Conservation (phyloP, 1,140 invertebrate species). For the Saccostrea glomerata region DNA sequence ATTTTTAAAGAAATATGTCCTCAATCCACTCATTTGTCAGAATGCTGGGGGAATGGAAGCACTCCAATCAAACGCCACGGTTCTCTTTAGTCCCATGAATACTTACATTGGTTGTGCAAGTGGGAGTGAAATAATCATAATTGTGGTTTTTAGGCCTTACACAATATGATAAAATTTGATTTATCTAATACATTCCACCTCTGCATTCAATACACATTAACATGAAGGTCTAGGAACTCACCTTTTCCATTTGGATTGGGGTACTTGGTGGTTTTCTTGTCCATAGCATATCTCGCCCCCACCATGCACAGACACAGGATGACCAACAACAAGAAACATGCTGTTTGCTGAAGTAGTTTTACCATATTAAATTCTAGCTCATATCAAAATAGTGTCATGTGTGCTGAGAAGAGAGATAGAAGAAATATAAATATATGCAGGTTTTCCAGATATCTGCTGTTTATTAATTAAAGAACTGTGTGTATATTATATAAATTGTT, state of each 20-base stretch:
- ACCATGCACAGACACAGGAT: background rate
- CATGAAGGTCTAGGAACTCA: background rate
- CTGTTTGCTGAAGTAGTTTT: conserved; percentile 26
- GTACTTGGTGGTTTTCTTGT: conserved; percentile 25
- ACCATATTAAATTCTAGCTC: conserved; percentile 31
- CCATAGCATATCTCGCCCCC: conserved; percentile 19
- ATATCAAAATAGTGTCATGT: background rate
- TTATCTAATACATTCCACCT: conserved; percentile 10
- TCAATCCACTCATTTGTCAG: background rate
- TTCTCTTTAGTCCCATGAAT: background rate
- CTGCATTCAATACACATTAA: background rate
- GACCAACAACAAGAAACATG: conserved; percentile 27
- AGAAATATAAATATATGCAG: background rate
- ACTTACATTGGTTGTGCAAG: background rate
- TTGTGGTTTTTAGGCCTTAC: background rate
- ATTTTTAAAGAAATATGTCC: background rate
- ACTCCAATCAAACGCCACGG: background rate
- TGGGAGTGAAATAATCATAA: conserved; percentile 18
- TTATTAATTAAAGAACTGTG: background rate
- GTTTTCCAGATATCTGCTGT: too few relatives aligned
- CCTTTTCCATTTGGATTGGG: conserved; percentile 27
- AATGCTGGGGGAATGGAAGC: background rate
- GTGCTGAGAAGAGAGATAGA: background rate
- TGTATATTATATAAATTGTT: background rate
- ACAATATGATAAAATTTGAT: background rate